Base-by-base conservation (phyloP, 2,888 invertebrate genomes). In the Dendrolimus pini region DNA sequence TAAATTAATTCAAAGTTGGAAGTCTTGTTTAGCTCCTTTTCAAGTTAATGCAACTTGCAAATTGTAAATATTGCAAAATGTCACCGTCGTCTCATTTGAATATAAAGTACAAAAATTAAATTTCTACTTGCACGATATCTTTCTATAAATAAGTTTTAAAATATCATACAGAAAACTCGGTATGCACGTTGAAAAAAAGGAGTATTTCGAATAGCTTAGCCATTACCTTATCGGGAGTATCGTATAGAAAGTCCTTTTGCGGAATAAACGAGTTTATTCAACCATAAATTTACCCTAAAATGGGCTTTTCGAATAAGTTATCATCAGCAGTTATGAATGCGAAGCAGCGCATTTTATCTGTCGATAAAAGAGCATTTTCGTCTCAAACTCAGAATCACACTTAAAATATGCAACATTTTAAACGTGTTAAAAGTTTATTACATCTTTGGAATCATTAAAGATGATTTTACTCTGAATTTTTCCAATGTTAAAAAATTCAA, bases 281-380 rank as follows among this genome's bases (percentile, higher is more conserved):
- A 75, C 83, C 82, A 84, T 85, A 86, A 85, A 85, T 85, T 82
- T 71, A 67, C 67, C 68, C 70, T 67, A 74, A 77, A 80, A 85
- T 83, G 81, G 82, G 81, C 75, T 79, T 75, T 74, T 72, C 77
- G 80, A 83, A 82, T 82, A 85, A 84, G 82, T 85, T 85, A 85
- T 84, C 83, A 85, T 83, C 78, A 81, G 83, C 80, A 80, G 80
- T 81, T 82, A 82, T 72, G 78, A 76, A 68, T 69, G 74, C 68
- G 75, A 66, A 74, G 72, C 73, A 71, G 67, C 65, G 75, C 80
- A 78, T 84, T 80, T 80, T 83, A 83, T 84, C 82, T 77, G 69
- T 66, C 73, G 77, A 80, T 83, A 81, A 78, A 76, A 66, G 58
- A 60, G 66, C 60, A 62, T 68, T 71, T 71, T 47, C 47, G 47